Conservation (phyloP, 23 tunicate genomes). For the Botrylloides violaceus region DNA sequence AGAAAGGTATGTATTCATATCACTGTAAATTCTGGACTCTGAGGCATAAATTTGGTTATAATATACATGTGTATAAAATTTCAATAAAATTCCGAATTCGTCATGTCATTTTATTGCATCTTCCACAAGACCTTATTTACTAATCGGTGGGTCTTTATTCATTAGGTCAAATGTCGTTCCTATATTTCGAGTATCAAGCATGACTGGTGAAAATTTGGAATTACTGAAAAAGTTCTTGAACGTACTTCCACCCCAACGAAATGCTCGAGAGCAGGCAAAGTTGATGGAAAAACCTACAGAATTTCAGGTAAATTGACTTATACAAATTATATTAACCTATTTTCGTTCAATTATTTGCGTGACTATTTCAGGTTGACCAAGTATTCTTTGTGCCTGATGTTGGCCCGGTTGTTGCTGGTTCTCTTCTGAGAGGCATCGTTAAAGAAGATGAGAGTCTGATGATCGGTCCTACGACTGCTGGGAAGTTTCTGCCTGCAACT, state of each 20-base stretch:
- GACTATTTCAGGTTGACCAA: conserved; percentile 59
- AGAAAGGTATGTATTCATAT: conserved; percentile 14
- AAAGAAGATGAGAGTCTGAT: conserved; percentile 43
- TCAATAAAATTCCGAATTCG: no score
- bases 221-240: conserved; percentile 78
- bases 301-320: conserved; percentile 59
- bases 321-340: not conserved
- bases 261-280: conserved; percentile 70
- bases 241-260: conserved; percentile 80
- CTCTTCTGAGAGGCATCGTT: conserved; percentile 50
- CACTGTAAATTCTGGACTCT: no score
- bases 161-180: conserved; percentile 79
- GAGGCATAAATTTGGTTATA: no score
- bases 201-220: conserved; percentile 65
- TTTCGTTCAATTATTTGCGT: not conserved
- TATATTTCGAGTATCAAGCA: conserved; percentile 77
- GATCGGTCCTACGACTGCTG: conserved; percentile 82
- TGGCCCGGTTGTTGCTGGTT: conserved; percentile 96
- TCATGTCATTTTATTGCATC: no score
- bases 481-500: conserved; percentile 58
- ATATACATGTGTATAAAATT: no score
- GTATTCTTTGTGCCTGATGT: conserved; percentile 85
- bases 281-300: conserved; percentile 83
- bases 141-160: no score
- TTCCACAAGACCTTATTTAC: no score